Percentiles rank a stretch among this genome's conserved stretches.
Conservation (phyloP, 1,140 invertebrate genomes). For the Danaus melanippus region DNA sequence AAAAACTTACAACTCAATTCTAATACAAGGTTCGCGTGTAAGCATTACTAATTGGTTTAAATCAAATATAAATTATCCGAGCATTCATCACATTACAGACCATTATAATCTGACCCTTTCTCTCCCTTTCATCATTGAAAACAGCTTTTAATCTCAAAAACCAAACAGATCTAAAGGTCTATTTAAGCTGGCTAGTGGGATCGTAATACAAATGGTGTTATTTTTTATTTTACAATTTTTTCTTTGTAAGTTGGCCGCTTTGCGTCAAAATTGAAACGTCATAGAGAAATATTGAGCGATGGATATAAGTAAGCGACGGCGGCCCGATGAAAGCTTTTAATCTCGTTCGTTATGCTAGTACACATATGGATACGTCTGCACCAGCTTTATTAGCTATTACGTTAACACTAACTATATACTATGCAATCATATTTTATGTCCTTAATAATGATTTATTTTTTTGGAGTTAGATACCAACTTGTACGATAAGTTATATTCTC, state of each 20-base stretch:
- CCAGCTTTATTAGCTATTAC: too few relatives aligned
- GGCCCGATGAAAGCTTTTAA: conserved; percentile 55
- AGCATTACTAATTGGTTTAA: conserved; percentile 68
- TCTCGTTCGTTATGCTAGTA: conserved; percentile 50
- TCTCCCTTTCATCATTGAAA: conserved; percentile 16
- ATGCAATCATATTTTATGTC: background rate
- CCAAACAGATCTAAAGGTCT: conserved; percentile 20
- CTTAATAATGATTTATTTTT: background rate
- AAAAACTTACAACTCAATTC: conserved; percentile 38
- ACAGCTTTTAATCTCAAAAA: conserved; percentile 11
- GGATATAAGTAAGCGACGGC: conserved; percentile 36
- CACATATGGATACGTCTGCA: conserved; percentile 23
- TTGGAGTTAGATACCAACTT: background rate
- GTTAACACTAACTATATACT: too few relatives aligned
- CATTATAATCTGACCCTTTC: conserved; percentile 26
- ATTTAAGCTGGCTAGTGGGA: conserved; percentile 15
- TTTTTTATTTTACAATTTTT: conserved; percentile 25
- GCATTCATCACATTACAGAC: conserved; percentile 33
- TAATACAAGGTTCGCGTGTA: conserved; percentile 47
- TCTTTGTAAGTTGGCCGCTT: conserved; percentile 22
- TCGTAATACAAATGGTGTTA: conserved; percentile 17
- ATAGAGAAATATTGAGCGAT: conserved; percentile 51
- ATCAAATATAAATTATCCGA: conserved; percentile 60
- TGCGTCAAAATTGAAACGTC: conserved; percentile 59
- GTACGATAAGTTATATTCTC: background rate